Evolutionary conservation across 2,888 invertebrate species (phyloP), one percentile per base, ranked within the genome.

Genomic region (Autographa gamma): DNA sequence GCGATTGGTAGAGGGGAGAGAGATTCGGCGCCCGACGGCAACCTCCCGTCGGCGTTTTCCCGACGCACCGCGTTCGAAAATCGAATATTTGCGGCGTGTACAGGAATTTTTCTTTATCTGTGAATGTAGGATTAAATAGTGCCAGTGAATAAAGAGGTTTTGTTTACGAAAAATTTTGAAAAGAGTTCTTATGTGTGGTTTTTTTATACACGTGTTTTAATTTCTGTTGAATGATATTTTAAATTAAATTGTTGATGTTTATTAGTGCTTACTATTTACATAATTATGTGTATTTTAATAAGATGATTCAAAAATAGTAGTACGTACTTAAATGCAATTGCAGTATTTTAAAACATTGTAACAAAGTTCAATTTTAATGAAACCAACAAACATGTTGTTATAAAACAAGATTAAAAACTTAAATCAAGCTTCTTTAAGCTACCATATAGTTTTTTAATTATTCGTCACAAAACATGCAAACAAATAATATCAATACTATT

Each of bases 21-120:
- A 89, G 91, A 89, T 81, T 80, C 85, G 85, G 81, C 88, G 86
- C 84, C 95, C 95, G 95, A 86, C 95, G 95, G 95, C 85, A 83
- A 81, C 87, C 87, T 84, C 83, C 95, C 95, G 95, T 88, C 95
- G 95, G 95, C 94, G 90, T 92, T 95, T 95, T 94, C 92, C 95
- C 95, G 95, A 90, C 95, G 95, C 91, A 81, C 77, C 86, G 88
- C 86, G 88, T 92, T 92, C 86, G 85, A 91, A 92, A 91, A 89
- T 91, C 86, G 89, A 93, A 93, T 89, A 86, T 89, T 87, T 86
- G 81, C 69, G 77, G 82, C 74, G 63, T 76, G 56, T 63, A 41
- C n/a, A 69, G 43, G 48, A 74, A 2, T 60, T 73, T 77, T 77
- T 67, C 66, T 67, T 72, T 60, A 66, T 52, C 19, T 68, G 13